These are phyloP conservation scores for Stenoptilia bipunctidactyla DNA, from an alignment of 2,888 invertebrate species.

Conservation along the genomic window DNA sequence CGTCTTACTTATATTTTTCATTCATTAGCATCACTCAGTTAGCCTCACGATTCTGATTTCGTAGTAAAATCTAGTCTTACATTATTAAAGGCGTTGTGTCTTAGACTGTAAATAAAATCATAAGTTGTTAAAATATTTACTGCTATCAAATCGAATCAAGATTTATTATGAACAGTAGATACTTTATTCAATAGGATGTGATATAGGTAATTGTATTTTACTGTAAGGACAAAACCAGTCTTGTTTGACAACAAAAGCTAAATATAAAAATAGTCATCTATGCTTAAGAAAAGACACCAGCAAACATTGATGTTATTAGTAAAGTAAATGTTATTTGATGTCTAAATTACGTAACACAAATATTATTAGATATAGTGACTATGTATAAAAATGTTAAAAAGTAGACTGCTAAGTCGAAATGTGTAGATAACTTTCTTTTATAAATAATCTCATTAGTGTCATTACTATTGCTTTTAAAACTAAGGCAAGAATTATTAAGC, in stretches of 20 bases:
- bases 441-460: too few relatives aligned
- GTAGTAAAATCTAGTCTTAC: constrained; percentile 70
- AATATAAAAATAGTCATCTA: too few relatives aligned
- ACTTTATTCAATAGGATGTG: constrained; percentile 54
- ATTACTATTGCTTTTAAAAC: too few relatives aligned
- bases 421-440: too few relatives aligned
- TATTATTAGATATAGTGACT: not conserved
- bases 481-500: too few relatives aligned
- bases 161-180: constrained; percentile 36
- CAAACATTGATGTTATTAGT: constrained; percentile 5
- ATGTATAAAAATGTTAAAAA: too few relatives aligned
- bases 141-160: constrained; percentile 23
- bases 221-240: constrained; percentile 47
- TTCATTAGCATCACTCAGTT: constrained; percentile 27
- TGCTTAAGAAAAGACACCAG: constrained; percentile 44
- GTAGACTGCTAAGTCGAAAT: too few relatives aligned
- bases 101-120: constrained; percentile 57
- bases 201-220: constrained; percentile 56
- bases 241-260: too few relatives aligned
- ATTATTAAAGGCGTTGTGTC: constrained; percentile 57
- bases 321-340: constrained; percentile 35
- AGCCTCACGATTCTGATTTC: constrained; percentile 47
- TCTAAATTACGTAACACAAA: constrained; percentile 32
- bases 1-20: too few relatives aligned
- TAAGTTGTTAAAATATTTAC: constrained; percentile 49